phyloP scores from a whole-genome alignment of 64 coral and sea anemone genomes.

The Montipora capricornis region DNA sequence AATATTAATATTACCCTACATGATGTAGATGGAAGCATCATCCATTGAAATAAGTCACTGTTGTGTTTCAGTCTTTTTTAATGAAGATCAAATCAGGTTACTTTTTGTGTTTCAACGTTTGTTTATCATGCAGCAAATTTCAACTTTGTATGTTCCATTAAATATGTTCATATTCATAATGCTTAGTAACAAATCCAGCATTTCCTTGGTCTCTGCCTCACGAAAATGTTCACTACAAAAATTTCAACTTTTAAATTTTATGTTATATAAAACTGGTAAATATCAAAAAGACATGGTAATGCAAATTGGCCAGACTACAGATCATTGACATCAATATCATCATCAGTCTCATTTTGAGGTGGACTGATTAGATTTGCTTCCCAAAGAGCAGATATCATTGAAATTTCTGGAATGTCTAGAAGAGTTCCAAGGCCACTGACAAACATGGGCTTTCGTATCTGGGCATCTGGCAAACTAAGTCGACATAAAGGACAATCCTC shows the following conservation, averaged over 20 bases:
- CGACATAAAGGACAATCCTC: slow-evolving; percentile 37
- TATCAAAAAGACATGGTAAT: background rate
- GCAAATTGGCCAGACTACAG: background rate
- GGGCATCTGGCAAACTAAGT: background rate
- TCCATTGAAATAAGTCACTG: no score
- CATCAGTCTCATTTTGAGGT: background rate
- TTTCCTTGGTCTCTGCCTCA: background rate
- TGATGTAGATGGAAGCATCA: no score
- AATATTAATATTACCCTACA: no score
- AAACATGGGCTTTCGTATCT: slow-evolving; percentile 12
- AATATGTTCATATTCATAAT: background rate
- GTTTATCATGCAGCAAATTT: no score
- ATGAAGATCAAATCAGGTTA: no score
- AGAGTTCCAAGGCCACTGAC: slow-evolving; percentile 9
- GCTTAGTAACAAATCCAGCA: background rate
- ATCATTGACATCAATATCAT: slow-evolving; percentile 11
- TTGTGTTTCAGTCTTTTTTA: no score
- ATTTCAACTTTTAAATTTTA: slow-evolving; percentile 4
- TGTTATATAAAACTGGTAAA: slow-evolving; percentile 5
- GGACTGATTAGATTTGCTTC: slow-evolving; percentile 25
- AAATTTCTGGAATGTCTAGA: slow-evolving; percentile 23
- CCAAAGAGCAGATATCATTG: background rate
- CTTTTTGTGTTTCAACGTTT: no score
- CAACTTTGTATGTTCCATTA: no score
- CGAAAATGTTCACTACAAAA: background rate